Evolutionary conservation across 1,140 invertebrate species (phyloP).

Genomic region (Bombus huntii): DNA sequence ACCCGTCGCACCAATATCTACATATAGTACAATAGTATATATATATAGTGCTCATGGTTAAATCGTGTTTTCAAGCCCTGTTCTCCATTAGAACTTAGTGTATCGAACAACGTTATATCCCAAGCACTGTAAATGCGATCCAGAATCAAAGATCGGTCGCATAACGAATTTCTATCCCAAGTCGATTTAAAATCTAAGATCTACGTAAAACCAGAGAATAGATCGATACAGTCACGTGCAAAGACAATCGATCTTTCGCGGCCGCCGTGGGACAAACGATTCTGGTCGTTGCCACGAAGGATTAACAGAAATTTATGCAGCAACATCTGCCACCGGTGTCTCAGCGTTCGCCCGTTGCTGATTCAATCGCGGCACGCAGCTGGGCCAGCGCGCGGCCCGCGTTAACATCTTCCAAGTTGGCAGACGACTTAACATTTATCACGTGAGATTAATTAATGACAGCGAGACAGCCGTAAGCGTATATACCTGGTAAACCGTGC

Average conservation of each 20-base stretch:
- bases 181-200: too few relatives aligned
- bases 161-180: too few relatives aligned
- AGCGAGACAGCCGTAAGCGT: constrained; percentile 29
- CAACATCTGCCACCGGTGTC: constrained; percentile 52
- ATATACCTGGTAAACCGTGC: constrained; percentile 34
- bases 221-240: background rate
- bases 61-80: too few relatives aligned
- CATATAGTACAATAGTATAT: too few relatives aligned
- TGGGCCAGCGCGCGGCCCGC: constrained; percentile 44
- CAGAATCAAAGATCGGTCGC: too few relatives aligned
- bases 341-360: constrained; percentile 49
- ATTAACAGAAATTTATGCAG: constrained; percentile 64
- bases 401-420: constrained; percentile 66
- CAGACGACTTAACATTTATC: constrained; percentile 69
- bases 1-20: too few relatives aligned
- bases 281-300: constrained; percentile 43
- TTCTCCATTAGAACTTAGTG: too few relatives aligned
- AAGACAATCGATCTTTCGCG: constrained; percentile 34
- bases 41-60: too few relatives aligned
- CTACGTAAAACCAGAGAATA: background rate
- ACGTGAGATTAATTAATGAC: constrained; percentile 70
- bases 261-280: constrained; percentile 21
- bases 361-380: constrained; percentile 64
- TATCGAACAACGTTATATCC: too few relatives aligned
- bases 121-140: too few relatives aligned